Conservation (phyloP, 1,140 invertebrate genomes). For the Zaprionus ghesquierei region DNA sequence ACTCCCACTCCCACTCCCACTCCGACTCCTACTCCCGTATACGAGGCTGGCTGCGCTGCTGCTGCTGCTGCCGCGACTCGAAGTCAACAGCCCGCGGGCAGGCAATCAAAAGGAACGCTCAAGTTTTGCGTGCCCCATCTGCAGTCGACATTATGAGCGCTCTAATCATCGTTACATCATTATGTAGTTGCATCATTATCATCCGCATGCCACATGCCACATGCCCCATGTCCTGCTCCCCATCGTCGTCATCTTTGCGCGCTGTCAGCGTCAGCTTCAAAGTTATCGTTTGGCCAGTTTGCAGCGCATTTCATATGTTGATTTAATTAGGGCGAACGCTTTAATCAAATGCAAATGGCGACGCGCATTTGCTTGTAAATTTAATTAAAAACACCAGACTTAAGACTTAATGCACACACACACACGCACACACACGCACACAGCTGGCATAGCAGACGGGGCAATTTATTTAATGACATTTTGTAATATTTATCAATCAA, state of each 20-base stretch:
- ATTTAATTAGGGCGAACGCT: background rate
- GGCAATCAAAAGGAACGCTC: constrained; percentile 1
- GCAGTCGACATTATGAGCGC: background rate
- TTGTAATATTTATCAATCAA: constrained; percentile 34
- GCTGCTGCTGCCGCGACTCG: background rate
- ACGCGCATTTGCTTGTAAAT: background rate
- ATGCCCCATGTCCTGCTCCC: background rate
- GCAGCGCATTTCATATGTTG: background rate
- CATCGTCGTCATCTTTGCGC: background rate
- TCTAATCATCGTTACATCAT: background rate
- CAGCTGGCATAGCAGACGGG: background rate
- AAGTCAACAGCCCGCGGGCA: background rate
- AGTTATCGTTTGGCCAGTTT: background rate
- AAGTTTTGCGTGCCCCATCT: background rate
- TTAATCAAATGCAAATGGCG: background rate
- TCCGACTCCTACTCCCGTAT: background rate
- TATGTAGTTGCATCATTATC: background rate
- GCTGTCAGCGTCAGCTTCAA: background rate
- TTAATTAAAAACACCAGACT: background rate
- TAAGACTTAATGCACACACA: background rate
- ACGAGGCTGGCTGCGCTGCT: too few species aligned
- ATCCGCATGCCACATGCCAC: background rate
- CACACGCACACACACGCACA: background rate
- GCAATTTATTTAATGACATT: constrained; percentile 36
- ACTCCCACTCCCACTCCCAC: background rate